Evolutionary conservation across 2,797 vertebrate species (phyloP).

Genomic region (Neosilurus mollespiculum): DNA sequence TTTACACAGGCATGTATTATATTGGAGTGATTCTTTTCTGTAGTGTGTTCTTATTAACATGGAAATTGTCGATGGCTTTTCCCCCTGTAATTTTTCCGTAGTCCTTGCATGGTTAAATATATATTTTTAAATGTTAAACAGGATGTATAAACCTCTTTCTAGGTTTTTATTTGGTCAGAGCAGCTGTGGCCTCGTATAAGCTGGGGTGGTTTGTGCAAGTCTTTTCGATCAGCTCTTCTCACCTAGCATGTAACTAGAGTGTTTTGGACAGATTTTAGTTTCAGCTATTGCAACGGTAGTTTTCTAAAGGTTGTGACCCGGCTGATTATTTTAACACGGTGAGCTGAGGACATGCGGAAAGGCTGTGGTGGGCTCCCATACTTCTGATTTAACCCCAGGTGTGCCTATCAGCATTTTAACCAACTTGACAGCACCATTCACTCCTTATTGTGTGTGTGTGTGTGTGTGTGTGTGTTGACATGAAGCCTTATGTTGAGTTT

Average conservation of each 20-base stretch:
- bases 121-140: background rate
- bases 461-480: slow-evolving; percentile 56
- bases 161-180: slow-evolving; percentile 26
- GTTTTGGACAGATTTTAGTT: slow-evolving; percentile 36
- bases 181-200: slow-evolving; percentile 37
- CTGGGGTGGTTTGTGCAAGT: background rate
- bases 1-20: slow-evolving; percentile 60
- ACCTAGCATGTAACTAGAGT: slow-evolving; percentile 12
- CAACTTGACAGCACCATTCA: slow-evolving; percentile 70
- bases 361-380: slow-evolving; percentile 47
- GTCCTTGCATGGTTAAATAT: background rate
- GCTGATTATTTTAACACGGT: slow-evolving; percentile 24
- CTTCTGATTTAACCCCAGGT: slow-evolving; percentile 69
- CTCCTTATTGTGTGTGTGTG: slow-evolving; percentile 56
- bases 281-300: background rate
- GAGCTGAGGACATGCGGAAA: slow-evolving; percentile 21
- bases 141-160: slow-evolving; percentile 10
- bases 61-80: slow-evolving; percentile 33
- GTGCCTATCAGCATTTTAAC: slow-evolving; percentile 68
- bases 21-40: slow-evolving; percentile 65
- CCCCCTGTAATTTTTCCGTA: slow-evolving; percentile 49
- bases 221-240: slow-evolving; percentile 14
- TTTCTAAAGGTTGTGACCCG: background rate
- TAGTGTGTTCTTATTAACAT: slow-evolving; percentile 45
- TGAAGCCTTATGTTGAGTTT: slow-evolving; percentile 64